These are phyloP conservation scores for Stomorhina lunata DNA, from an alignment of 2,888 invertebrate genomes.

Conservation along the genomic window DNA sequence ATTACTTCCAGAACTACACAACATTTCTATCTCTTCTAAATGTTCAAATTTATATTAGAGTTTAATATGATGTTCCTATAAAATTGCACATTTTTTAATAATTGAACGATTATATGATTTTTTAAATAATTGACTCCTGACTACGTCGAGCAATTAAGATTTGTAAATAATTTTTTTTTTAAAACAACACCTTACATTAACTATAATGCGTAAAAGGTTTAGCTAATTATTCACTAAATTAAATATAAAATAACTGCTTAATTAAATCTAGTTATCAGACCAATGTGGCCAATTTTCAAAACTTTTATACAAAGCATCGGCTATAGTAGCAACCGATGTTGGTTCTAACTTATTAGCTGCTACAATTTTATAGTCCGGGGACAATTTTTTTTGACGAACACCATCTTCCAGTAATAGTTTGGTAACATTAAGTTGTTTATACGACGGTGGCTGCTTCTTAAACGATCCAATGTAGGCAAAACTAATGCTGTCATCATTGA, in stretches of 20 bases:
- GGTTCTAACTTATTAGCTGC: constrained; percentile 85
- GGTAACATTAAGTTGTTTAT: constrained; percentile 83
- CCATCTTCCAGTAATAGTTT: constrained; percentile 84
- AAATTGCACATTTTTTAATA: no score
- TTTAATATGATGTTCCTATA: no score
- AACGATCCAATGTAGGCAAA: constrained; percentile 88
- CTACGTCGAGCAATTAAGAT: no score
- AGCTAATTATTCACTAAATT: no score
- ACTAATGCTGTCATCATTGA: constrained; percentile 85
- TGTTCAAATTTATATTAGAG: no score
- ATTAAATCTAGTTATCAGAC: constrained; percentile 67
- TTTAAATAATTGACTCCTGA: no score
- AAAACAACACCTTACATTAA: no score
- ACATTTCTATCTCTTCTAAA: no score
- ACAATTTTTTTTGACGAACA: constrained; percentile 83
- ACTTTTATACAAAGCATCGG: constrained; percentile 83
- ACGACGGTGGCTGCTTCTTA: constrained; percentile 80
- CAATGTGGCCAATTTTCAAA: constrained; percentile 87
- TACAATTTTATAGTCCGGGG: constrained; percentile 84
- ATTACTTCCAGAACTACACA: no score
- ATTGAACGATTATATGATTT: no score
- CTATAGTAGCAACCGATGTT: constrained; percentile 85
- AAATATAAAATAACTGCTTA: not conserved
- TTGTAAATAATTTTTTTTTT: no score
- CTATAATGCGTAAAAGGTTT: no score